phyloP scores from a whole-genome alignment of 2,797 vertebrate genomes.

The Alfaro cultratus region DNA sequence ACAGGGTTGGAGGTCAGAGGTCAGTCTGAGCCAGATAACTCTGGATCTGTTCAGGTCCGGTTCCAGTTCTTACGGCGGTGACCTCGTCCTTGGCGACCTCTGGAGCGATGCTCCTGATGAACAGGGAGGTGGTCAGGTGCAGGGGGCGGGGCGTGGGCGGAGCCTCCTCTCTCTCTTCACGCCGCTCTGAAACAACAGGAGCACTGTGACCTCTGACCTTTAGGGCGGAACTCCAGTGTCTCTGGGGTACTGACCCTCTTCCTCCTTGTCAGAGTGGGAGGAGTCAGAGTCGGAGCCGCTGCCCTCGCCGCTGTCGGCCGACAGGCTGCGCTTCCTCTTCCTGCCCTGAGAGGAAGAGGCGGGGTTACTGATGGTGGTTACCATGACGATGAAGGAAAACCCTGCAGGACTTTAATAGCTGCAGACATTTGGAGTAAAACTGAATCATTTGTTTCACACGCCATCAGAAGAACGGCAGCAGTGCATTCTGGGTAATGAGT shows the following conservation, averaged over 20 bases:
- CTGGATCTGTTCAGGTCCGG: background rate
- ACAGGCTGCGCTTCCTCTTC: conserved; percentile 86
- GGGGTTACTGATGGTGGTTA: conserved; percentile 6
- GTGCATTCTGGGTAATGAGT: too few relatives aligned
- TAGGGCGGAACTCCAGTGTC: too few relatives aligned
- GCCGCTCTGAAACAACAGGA: conserved; percentile 35
- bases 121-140: conserved; percentile 91
- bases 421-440: too few relatives aligned
- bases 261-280: conserved; percentile 79
- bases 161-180: conserved; percentile 73
- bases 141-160: conserved; percentile 82
- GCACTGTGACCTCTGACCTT: background rate
- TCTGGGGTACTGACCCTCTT: conserved; percentile 40
- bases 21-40: too few relatives aligned
- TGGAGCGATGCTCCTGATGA: conserved; percentile 90
- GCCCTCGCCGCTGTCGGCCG: conserved; percentile 85
- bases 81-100: conserved; percentile 91
- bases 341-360: conserved; percentile 62
- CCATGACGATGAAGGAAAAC: too few relatives aligned
- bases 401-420: too few relatives aligned
- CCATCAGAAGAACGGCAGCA: too few relatives aligned
- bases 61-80: conserved; percentile 78
- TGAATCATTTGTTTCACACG: too few relatives aligned
- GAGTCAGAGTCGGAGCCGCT: conserved; percentile 86
- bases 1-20: too few relatives aligned